Evolutionary conservation across 1,140 invertebrate genomes (phyloP).

Genomic region (Diorhabda sublineata): DNA sequence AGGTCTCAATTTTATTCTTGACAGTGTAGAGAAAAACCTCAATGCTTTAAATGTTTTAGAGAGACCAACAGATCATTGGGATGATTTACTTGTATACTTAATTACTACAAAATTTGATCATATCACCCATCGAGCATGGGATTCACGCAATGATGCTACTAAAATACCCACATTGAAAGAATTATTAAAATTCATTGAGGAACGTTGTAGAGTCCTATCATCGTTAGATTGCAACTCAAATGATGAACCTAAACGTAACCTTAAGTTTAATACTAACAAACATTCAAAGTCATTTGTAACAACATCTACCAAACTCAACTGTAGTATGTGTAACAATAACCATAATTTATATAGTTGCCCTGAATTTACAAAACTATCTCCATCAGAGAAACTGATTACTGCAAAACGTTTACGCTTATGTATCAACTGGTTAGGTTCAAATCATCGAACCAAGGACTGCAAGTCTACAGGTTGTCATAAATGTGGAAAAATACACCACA

Average conservation of each 20-base stretch:
- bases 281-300: conserved; percentile 8
- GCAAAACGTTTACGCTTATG: conserved; percentile 22
- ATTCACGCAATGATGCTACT: conserved; percentile 17
- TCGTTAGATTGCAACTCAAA: conserved; percentile 3
- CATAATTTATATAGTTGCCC: conserved; percentile 13
- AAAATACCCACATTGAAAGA: conserved; percentile 14
- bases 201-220: conserved; percentile 13
- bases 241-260: too few relatives aligned
- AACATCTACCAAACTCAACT: conserved; percentile 6
- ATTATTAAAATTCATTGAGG: conserved; percentile 15
- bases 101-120: conserved; percentile 30
- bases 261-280: background rate
- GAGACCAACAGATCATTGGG: conserved; percentile 21
- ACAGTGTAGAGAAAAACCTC: conserved; percentile 21
- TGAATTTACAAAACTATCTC: conserved; percentile 19
- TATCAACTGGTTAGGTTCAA: conserved; percentile 22
- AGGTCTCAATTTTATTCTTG: conserved; percentile 14
- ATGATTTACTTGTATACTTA: conserved; percentile 25
- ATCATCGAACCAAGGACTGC: conserved; percentile 20
- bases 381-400: conserved; percentile 17
- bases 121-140: conserved; percentile 29
- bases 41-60: conserved; percentile 20
- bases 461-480: too few relatives aligned
- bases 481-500: conserved; percentile 25
- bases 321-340: conserved; percentile 8